phyloP scores from a whole-genome alignment of 1,140 invertebrate genomes.

The Probaryconus sp. region DNA sequence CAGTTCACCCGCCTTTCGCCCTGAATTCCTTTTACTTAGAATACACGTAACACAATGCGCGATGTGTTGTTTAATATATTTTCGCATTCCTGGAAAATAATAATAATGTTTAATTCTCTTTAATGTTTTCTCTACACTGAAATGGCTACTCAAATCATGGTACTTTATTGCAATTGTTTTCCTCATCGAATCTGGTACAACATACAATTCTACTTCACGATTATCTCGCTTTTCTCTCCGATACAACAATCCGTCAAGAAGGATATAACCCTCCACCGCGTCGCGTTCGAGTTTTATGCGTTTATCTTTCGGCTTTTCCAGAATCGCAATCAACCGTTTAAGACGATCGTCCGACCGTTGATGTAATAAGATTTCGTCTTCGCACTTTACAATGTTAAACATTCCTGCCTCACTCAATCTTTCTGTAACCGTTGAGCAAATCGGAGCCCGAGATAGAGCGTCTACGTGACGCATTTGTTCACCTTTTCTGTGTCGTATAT shows the following conservation, averaged over 20 bases:
- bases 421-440: background rate
- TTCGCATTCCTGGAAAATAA: slow-evolving; percentile 1
- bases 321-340: too few relatives aligned
- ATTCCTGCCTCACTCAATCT: background rate
- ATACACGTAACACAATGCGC: background rate
- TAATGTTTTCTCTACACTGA: background rate
- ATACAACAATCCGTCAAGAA: slow-evolving; percentile 4
- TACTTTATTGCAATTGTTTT: background rate
- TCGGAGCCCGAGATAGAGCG: background rate
- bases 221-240: background rate
- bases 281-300: background rate
- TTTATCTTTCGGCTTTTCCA: too few relatives aligned
- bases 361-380: slow-evolving; percentile 2
- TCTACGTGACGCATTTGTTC: slow-evolving; percentile 12
- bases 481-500: background rate
- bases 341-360: background rate
- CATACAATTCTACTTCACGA: background rate
- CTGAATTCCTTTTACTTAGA: background rate
- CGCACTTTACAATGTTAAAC: background rate
- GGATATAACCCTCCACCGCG: background rate
- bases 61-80: slow-evolving; percentile 1
- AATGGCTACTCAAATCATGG: background rate
- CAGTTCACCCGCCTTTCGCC: background rate
- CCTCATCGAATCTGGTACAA: background rate
- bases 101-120: background rate